Evolutionary conservation across 2,888 invertebrate genomes (phyloP).

Genomic region (Cryptosula pallasiana): DNA sequence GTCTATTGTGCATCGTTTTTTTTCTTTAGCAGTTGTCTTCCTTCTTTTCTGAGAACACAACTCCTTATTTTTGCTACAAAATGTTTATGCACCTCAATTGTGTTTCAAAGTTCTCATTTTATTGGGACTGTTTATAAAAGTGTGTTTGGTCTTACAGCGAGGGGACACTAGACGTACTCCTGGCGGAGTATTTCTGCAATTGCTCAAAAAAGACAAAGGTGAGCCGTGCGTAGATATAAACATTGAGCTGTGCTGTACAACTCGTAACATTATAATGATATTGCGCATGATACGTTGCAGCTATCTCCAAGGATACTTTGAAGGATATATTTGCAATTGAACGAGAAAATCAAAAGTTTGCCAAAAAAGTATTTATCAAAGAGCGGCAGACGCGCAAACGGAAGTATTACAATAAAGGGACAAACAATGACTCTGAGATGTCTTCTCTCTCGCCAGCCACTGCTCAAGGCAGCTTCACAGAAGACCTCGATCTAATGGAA

Average conservation of each 20-base stretch:
- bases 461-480: neutral
- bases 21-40: too few relatives aligned
- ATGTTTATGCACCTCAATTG: too few relatives aligned
- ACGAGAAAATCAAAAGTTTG: conserved; percentile 16
- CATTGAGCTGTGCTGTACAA: too few relatives aligned
- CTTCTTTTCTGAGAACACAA: too few relatives aligned
- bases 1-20: too few relatives aligned
- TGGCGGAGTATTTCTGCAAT: conserved; percentile 9
- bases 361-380: conserved; percentile 1
- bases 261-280: too few relatives aligned
- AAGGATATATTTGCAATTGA: conserved; percentile 9
- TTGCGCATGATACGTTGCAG: too few relatives aligned
- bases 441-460: neutral
- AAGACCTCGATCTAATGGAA: neutral
- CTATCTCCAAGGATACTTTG: neutral
- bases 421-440: neutral
- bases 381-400: neutral
- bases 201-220: conserved; percentile 20
- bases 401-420: neutral
- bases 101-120: too few relatives aligned
- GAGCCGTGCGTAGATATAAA: too few relatives aligned
- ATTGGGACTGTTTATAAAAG: too few relatives aligned
- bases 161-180: neutral
- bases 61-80: too few relatives aligned
- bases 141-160: too few relatives aligned